Conservation (phyloP, 2,113 vertebrate genomes). For the Poeciliopsis occidentalis region DNA sequence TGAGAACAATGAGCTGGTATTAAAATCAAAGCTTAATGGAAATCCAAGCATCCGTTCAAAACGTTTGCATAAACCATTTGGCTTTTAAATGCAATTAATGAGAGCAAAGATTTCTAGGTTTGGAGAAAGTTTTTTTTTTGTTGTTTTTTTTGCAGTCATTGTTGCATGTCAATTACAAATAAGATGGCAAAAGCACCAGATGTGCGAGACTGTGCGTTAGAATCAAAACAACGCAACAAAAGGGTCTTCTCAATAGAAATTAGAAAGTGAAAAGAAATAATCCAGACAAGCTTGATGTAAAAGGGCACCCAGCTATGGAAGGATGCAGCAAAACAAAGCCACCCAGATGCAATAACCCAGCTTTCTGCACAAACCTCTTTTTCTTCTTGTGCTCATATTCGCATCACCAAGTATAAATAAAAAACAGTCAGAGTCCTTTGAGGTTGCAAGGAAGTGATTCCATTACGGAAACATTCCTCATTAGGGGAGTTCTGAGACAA, state of each 20-base stretch:
- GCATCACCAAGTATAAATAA: constrained; percentile 22
- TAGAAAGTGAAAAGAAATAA: constrained; percentile 23
- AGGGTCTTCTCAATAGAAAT: constrained; percentile 15
- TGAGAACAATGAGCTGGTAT: constrained; percentile 63
- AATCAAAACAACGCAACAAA: constrained; percentile 45
- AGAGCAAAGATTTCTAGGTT: constrained; percentile 20
- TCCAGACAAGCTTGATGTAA: constrained; percentile 14
- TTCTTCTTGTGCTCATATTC: background rate
- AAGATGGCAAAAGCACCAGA: constrained; percentile 32
- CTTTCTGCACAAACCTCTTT: constrained; percentile 2
- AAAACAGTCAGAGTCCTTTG: constrained; percentile 50
- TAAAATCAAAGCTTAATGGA: constrained; percentile 57
- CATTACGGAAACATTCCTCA: constrained; percentile 54
- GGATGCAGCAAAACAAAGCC: constrained; percentile 37
- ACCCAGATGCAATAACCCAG: constrained; percentile 20
- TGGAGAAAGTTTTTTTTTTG: constrained; percentile 18
- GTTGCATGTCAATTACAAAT: constrained; percentile 48
- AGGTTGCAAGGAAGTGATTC: constrained; percentile 44
- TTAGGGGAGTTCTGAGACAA: constrained; percentile 49
- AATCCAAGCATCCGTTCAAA: constrained; percentile 50
- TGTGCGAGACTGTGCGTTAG: constrained; percentile 42
- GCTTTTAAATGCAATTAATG: constrained; percentile 43
- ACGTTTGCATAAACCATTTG: constrained; percentile 35
- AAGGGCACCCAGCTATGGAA: constrained; percentile 22
- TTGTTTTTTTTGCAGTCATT: constrained; percentile 12